Percentiles rank a stretch among this genome's conserved stretches.
phyloP scores from a whole-genome alignment of 2,888 invertebrate species.

The Cantharis flavilabris region DNA sequence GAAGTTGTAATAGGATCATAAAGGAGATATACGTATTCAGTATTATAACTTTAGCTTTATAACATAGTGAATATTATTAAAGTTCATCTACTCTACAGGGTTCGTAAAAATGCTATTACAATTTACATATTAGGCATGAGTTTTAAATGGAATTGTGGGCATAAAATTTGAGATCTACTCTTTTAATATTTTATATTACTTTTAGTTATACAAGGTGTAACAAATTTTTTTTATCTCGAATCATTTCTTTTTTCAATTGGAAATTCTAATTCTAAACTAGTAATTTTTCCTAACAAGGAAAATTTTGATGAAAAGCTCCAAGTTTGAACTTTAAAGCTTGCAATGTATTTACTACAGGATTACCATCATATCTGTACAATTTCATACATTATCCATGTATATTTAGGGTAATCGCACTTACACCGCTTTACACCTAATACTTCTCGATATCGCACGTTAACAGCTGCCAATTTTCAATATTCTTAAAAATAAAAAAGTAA shows the following conservation, averaged over 20 bases:
- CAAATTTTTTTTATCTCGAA: background rate
- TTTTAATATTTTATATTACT: background rate
- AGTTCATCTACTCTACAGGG: background rate
- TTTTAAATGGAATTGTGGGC: background rate
- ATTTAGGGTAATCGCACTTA: background rate
- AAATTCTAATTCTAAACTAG: background rate
- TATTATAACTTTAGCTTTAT: constrained; percentile 18
- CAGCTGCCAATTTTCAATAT: constrained; percentile 16
- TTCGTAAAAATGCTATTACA: constrained; percentile 5
- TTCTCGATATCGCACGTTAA: constrained; percentile 7
- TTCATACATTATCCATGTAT: background rate
- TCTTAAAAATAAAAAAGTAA: background rate
- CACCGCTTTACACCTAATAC: background rate
- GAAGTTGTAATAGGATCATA: constrained; percentile 31
- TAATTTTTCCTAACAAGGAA: background rate
- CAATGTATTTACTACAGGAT: background rate
- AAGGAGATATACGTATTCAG: constrained; percentile 29
- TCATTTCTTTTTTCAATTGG: background rate
- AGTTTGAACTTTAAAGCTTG: background rate
- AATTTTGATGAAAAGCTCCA: background rate
- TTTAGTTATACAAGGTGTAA: background rate
- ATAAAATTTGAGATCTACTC: background rate
- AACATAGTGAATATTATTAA: constrained; percentile 5
- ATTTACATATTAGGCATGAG: constrained; percentile 1
- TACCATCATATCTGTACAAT: background rate